These are phyloP conservation scores for Camptogramma bilineatum DNA, from an alignment of 2,888 invertebrate species.

Conservation along the genomic window DNA sequence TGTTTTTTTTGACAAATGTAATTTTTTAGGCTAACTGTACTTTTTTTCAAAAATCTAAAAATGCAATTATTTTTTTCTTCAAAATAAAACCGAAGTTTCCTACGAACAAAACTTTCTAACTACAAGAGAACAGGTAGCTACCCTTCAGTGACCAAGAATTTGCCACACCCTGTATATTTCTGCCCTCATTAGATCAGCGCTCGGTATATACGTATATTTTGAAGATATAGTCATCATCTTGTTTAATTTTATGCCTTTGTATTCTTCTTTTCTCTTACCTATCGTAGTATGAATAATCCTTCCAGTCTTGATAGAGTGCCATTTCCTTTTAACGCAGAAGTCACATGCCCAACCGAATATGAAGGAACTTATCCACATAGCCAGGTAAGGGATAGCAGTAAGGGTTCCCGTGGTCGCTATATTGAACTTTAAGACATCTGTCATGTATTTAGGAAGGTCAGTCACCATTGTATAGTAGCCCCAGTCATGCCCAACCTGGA, in stretches of 20 bases:
- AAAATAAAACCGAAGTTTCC: no score
- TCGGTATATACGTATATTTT: no score
- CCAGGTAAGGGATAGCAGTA: slow-evolving; percentile 88
- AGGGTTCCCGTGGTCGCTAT: slow-evolving; percentile 87
- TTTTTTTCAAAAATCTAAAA: no score
- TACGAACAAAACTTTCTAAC: no score
- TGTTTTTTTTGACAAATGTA: no score
- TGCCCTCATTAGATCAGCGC: no score
- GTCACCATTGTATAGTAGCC: slow-evolving; percentile 90
- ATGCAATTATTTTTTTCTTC: no score
- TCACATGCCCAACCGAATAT: slow-evolving; percentile 89
- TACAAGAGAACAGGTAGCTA: no score
- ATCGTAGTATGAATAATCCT: slow-evolving; percentile 89
- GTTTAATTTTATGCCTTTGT: background rate
- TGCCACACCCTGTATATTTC: no score
- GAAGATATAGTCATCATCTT: no score
- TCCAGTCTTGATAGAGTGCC: slow-evolving; percentile 85
- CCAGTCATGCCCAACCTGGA: slow-evolving; percentile 86
- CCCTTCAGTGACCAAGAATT: no score
- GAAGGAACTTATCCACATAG: slow-evolving; percentile 89
- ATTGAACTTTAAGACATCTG: slow-evolving; percentile 88
- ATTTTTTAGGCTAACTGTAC: no score
- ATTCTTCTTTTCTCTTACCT: slow-evolving; percentile 70
- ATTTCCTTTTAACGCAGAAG: slow-evolving; percentile 86
- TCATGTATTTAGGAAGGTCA: slow-evolving; percentile 89